phyloP scores from a whole-genome alignment of 23 tunicate species.

The Ascidia mentula region DNA sequence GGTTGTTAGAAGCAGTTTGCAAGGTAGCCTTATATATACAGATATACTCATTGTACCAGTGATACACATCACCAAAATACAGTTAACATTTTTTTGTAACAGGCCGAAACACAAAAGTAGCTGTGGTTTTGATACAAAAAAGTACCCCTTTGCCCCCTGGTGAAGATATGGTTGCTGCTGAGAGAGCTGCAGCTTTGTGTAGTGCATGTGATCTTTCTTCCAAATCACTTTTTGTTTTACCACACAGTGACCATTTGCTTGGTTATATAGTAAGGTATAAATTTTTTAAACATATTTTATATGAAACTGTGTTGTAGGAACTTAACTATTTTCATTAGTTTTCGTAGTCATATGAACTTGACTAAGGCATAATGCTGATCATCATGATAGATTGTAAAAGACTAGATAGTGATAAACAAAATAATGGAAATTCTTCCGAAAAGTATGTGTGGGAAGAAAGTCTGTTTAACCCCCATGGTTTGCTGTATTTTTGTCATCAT shows the following conservation, averaged over 20 bases:
- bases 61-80: background rate
- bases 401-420: too few species aligned
- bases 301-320: too few species aligned
- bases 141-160: slow-evolving; percentile 90
- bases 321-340: too few species aligned
- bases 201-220: slow-evolving; percentile 93
- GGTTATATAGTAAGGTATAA: slow-evolving; percentile 73
- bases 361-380: too few species aligned
- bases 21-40: slow-evolving; percentile 16
- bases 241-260: slow-evolving; percentile 74
- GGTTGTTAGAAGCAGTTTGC: slow-evolving; percentile 82
- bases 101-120: slow-evolving; percentile 78
- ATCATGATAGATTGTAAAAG: too few species aligned
- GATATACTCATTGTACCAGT: background rate
- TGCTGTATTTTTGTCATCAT: too few species aligned
- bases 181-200: slow-evolving; percentile 81
- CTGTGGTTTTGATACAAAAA: slow-evolving; percentile 79
- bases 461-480: too few species aligned
- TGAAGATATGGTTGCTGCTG: slow-evolving; percentile 85
- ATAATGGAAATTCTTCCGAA: too few species aligned
- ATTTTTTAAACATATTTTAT: background rate
- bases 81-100: background rate
- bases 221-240: slow-evolving; percentile 79
- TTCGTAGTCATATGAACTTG: too few species aligned
- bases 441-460: too few species aligned